phyloP scores from a whole-genome alignment of 2,888 invertebrate genomes.

The Apodemia zela region DNA sequence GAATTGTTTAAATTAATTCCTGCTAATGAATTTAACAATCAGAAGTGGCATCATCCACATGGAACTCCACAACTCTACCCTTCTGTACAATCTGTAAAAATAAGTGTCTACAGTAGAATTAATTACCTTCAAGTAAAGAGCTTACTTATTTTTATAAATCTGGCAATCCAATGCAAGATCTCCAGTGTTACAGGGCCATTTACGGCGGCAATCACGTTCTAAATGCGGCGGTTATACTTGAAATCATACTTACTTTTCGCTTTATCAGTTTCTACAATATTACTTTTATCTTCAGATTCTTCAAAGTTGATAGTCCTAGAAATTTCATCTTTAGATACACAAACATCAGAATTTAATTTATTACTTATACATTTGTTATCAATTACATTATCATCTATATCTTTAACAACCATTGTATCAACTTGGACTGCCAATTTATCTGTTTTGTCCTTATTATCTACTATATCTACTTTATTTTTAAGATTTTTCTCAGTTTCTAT shows the following conservation, averaged over 20 bases:
- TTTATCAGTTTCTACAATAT: not conserved
- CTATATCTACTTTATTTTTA: conserved; percentile 1
- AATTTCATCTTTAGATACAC: not conserved
- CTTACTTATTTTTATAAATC: no score
- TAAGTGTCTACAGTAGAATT: no score
- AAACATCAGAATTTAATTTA: not conserved
- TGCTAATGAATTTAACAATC: no score
- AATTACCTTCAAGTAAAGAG: no score
- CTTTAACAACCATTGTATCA: not conserved
- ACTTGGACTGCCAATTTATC: not conserved
- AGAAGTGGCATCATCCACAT: no score
- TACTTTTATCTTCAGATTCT: not conserved
- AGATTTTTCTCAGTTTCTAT: conserved; percentile 16
- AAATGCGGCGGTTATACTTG: not conserved
- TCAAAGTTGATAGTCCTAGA: not conserved
- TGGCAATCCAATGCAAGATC: no score
- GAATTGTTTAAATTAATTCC: no score
- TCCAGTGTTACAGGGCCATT: no score
- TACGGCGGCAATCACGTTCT: no score
- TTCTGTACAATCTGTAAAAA: no score
- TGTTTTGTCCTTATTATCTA: not conserved
- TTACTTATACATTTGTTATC: not conserved
- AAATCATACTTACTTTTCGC: conserved; percentile 22
- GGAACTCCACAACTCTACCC: no score
- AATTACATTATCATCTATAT: conserved; percentile 2